phyloP scores from a whole-genome alignment of 2,113 vertebrate species.

The Melospiza georgiana region DNA sequence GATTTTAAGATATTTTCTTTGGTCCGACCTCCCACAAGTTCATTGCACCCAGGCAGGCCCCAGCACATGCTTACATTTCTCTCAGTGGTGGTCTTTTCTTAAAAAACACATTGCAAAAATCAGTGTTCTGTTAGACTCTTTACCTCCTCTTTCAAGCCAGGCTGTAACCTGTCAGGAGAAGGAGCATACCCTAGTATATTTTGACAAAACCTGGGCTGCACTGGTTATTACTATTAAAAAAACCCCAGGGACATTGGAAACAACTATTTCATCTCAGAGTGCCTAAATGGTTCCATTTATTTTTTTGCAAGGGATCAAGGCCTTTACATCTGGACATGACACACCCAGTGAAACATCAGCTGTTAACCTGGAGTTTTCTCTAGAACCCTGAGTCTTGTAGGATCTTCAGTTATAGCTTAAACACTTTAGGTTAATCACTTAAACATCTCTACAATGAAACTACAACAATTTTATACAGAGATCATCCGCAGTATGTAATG shows the following conservation, averaged over 20 bases:
- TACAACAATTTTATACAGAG: background rate
- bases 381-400: background rate
- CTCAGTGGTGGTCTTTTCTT: background rate
- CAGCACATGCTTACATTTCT: background rate
- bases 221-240: background rate
- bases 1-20: background rate
- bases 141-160: background rate
- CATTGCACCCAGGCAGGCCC: background rate
- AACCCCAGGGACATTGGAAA: background rate
- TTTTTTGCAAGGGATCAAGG: background rate
- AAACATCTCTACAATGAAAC: conserved; percentile 2
- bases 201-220: background rate
- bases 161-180: background rate
- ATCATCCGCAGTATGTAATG: background rate
- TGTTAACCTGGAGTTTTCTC: background rate
- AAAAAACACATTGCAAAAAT: background rate
- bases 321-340: background rate
- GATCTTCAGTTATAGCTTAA: conserved; percentile 18
- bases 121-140: background rate
- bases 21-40: background rate
- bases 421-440: conserved; percentile 20
- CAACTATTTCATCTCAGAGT: background rate
- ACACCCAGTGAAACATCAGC: background rate
- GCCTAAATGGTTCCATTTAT: background rate
- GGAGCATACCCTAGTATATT: background rate